Percentiles rank a stretch among this genome's conserved stretches.
Conservation (phyloP, 1,140 invertebrate genomes). For the Ceratina calcarata region DNA sequence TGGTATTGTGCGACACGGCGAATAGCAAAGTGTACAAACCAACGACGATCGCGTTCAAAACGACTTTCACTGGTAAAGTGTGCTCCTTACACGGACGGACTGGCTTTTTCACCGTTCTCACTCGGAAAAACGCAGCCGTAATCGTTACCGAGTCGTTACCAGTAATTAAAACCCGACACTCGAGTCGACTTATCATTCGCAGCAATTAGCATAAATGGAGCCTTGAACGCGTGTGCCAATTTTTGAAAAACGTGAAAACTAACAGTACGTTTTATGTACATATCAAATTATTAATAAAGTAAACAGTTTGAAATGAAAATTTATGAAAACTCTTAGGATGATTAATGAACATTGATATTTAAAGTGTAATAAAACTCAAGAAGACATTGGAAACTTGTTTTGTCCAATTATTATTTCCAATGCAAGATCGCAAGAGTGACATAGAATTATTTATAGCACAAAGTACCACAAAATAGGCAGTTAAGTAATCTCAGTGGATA, state of each 20-base stretch:
- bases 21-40: slow-evolving; percentile 59
- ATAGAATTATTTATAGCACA: neutral
- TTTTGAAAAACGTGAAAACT: neutral
- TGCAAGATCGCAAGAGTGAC: neutral
- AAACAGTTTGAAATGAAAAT: too few relatives aligned
- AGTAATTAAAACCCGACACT: slow-evolving; percentile 33
- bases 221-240: neutral
- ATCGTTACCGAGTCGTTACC: neutral
- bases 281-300: neutral
- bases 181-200: neutral
- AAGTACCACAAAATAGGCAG: neutral
- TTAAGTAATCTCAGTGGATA: neutral
- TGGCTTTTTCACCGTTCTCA: slow-evolving; percentile 30
- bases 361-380: too few relatives aligned
- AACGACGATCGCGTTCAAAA: slow-evolving; percentile 51
- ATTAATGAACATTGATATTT: too few relatives aligned
- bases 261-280: neutral
- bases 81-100: slow-evolving; percentile 14
- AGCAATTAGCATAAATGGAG: slow-evolving; percentile 16
- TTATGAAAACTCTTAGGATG: too few relatives aligned
- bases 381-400: too few relatives aligned
- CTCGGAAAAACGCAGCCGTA: slow-evolving; percentile 7
- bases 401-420: neutral
- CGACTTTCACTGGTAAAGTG: slow-evolving; percentile 63
- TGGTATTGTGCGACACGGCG: slow-evolving; percentile 49